phyloP scores from a whole-genome alignment of 2,797 vertebrate species.

The Characodon lateralis region DNA sequence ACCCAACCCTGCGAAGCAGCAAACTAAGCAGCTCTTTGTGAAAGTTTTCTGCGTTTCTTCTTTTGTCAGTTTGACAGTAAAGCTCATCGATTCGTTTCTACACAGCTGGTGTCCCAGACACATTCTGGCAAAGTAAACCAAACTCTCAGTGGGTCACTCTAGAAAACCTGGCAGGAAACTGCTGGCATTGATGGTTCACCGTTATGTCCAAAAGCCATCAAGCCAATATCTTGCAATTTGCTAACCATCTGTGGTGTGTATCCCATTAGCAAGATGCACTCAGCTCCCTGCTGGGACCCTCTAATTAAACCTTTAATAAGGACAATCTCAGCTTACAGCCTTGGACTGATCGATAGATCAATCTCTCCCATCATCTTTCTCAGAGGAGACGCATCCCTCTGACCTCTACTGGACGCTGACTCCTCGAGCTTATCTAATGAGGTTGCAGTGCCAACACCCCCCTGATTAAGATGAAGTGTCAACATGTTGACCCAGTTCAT shows the following conservation, averaged over 20 bases:
- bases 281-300: conserved; percentile 46
- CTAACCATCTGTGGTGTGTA: conserved; percentile 64
- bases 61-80: conserved; percentile 15
- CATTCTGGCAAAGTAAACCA: conserved; percentile 39
- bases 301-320: conserved; percentile 75
- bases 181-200: conserved; percentile 58
- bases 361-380: conserved; percentile 73
- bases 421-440: conserved; percentile 69
- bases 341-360: conserved; percentile 75
- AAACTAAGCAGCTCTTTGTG: background rate
- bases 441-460: conserved; percentile 53
- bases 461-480: conserved; percentile 69
- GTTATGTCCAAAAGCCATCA: conserved; percentile 45
- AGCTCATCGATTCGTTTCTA: conserved; percentile 22
- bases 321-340: conserved; percentile 59
- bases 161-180: conserved; percentile 45
- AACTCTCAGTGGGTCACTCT: conserved; percentile 24
- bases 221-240: conserved; percentile 63
- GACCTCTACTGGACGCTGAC: conserved; percentile 58
- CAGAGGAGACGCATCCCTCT: conserved; percentile 50
- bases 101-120: conserved; percentile 27
- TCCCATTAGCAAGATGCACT: conserved; percentile 33
- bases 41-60: conserved; percentile 6
- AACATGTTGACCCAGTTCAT: conserved; percentile 72
- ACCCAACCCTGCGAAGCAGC: background rate